Conservation (phyloP, 2,113 vertebrate species). For the Paracanthobrama guichenoti region DNA sequence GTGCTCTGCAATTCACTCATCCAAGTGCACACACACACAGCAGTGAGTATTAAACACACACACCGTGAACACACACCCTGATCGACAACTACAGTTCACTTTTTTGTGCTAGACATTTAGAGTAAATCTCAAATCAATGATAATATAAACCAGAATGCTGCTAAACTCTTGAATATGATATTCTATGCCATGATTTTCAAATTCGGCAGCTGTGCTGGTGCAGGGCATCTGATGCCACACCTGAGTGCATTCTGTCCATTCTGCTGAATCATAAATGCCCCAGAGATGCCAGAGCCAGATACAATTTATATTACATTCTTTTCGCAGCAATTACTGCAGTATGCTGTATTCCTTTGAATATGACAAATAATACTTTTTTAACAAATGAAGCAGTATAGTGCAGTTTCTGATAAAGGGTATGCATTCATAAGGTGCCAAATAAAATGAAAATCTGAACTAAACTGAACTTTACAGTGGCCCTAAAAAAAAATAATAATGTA, state of each 20-base stretch:
- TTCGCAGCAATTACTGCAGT: not conserved
- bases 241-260: not conserved
- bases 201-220: not conserved
- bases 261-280: conserved; percentile 8
- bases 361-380: not conserved
- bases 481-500: not conserved
- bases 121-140: not conserved
- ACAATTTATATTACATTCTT: conserved; percentile 10
- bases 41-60: too few species aligned
- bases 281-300: not conserved
- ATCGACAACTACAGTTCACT: not conserved
- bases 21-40: too few species aligned
- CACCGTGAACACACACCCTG: too few species aligned
- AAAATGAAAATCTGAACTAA: not conserved
- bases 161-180: not conserved
- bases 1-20: too few species aligned
- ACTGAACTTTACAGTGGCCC: not conserved
- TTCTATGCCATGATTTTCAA: not conserved
- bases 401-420: not conserved
- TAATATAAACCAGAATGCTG: not conserved
- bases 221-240: not conserved
- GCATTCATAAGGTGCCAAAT: not conserved
- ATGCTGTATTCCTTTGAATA: not conserved
- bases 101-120: not conserved
- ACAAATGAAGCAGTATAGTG: not conserved